phyloP scores from a whole-genome alignment of 1,140 invertebrate species.

The Heliconius congener region DNA sequence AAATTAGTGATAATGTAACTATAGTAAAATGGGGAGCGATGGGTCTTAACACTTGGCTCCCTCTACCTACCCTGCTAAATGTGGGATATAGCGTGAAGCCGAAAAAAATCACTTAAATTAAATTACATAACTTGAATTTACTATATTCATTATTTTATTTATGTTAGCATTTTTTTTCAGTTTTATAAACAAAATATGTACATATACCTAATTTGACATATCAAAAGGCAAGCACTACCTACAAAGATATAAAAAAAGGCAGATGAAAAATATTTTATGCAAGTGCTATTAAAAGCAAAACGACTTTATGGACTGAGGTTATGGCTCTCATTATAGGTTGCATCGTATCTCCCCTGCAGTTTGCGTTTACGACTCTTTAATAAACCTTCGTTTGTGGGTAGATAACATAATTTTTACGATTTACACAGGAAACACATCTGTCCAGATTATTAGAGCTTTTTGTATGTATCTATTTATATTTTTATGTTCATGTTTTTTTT shows the following conservation, averaged over 20 bases:
- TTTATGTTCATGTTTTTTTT: not conserved
- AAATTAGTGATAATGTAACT: too few species aligned
- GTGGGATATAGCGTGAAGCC: too few species aligned
- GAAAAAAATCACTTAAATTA: too few species aligned
- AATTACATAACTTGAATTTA: too few species aligned
- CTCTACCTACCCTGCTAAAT: too few species aligned
- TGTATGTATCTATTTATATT: not conserved
- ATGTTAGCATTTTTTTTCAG: too few species aligned
- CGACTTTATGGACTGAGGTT: constrained; percentile 51
- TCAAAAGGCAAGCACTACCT: not conserved
- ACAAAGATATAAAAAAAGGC: constrained; percentile 13
- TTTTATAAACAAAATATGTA: not conserved
- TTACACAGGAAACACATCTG: constrained; percentile 59
- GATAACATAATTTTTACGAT: constrained; percentile 69
- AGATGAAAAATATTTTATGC: constrained; percentile 34
- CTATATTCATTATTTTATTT: too few species aligned
- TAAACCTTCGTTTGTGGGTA: constrained; percentile 65
- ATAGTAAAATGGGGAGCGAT: too few species aligned
- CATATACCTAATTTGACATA: not conserved
- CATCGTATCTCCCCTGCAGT: constrained; percentile 58
- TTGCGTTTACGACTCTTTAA: constrained; percentile 71
- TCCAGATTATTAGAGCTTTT: constrained; percentile 45
- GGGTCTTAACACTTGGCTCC: too few species aligned
- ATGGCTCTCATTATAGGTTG: constrained; percentile 58
- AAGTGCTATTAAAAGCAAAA: constrained; percentile 41